Evolutionary conservation across 2,113 vertebrate species (phyloP).

Genomic region (Vanacampus margaritifer): DNA sequence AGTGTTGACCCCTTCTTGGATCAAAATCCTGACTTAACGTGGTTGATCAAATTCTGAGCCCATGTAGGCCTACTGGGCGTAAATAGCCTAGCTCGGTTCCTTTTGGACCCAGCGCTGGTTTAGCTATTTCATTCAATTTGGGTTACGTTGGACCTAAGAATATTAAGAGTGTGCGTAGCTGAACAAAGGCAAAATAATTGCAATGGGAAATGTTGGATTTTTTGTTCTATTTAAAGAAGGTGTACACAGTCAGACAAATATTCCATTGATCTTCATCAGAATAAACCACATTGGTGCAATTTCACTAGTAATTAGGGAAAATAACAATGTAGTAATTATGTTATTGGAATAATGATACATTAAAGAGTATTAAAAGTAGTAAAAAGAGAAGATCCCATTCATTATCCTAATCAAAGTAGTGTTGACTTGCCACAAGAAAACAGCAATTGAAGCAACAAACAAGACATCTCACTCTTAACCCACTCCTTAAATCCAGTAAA

Average conservation of each 20-base stretch:
- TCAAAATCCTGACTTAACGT: too few relatives aligned
- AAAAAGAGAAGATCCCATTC: constrained; percentile 31
- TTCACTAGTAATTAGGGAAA: too few relatives aligned
- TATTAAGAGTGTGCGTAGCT: background rate
- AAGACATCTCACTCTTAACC: constrained; percentile 66
- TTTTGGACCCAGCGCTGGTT: too few relatives aligned
- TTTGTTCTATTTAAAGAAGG: background rate
- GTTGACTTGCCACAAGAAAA: constrained; percentile 54
- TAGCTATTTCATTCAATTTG: too few relatives aligned
- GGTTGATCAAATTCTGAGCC: too few relatives aligned
- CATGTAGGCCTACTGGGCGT: too few relatives aligned
- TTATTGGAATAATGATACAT: constrained; percentile 10
- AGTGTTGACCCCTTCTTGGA: too few relatives aligned
- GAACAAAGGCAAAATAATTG: background rate
- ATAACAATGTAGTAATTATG: background rate
- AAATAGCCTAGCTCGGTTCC: too few relatives aligned
- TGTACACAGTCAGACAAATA: too few relatives aligned
- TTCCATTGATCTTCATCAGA: background rate
- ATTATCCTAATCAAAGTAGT: constrained; percentile 41
- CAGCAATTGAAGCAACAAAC: constrained; percentile 60
- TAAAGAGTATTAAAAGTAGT: constrained; percentile 5
- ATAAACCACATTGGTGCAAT: background rate
- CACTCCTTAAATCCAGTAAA: constrained; percentile 42
- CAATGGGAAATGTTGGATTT: background rate
- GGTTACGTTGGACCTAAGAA: too few relatives aligned